Evolutionary conservation across 92 coral and sea anemone species (phyloP).

Genomic region (Parazoanthus darwini): DNA sequence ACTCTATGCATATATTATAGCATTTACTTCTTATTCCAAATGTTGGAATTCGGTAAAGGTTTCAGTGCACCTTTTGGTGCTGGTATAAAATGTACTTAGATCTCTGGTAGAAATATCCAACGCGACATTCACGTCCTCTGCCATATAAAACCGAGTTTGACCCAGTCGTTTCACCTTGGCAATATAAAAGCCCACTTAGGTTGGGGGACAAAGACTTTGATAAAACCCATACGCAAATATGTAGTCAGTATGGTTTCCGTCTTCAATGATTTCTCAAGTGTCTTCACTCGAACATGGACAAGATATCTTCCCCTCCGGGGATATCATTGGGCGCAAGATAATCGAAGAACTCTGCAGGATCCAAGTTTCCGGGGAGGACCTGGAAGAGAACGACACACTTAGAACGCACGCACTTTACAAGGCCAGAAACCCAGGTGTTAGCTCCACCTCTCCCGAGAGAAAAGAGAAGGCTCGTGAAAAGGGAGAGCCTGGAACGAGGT

Average conservation of each 20-base stretch:
- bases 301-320: constrained; percentile 25
- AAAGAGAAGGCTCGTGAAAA: too few relatives aligned
- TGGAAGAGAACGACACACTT: neutral
- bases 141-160: constrained; percentile 24
- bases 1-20: constrained; percentile 40
- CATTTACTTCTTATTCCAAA: constrained; percentile 47
- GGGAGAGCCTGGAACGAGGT: too few relatives aligned
- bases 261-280: neutral
- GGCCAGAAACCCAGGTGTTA: too few relatives aligned
- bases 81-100: constrained; percentile 37
- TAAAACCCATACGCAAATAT: neutral
- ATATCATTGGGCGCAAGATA: constrained; percentile 28
- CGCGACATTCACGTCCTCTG: neutral
- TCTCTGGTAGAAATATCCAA: constrained; percentile 39
- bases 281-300: constrained; percentile 41
- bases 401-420: too few relatives aligned
- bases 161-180: constrained; percentile 15
- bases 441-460: too few relatives aligned
- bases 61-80: constrained; percentile 26
- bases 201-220: neutral
- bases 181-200: constrained; percentile 11
- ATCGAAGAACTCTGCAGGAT: constrained; percentile 37
- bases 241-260: neutral
- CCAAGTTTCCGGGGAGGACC: constrained; percentile 43
- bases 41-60: constrained; percentile 44